Base-by-base conservation (phyloP, 2,797 vertebrate species). In the Spinus pinus region DNA sequence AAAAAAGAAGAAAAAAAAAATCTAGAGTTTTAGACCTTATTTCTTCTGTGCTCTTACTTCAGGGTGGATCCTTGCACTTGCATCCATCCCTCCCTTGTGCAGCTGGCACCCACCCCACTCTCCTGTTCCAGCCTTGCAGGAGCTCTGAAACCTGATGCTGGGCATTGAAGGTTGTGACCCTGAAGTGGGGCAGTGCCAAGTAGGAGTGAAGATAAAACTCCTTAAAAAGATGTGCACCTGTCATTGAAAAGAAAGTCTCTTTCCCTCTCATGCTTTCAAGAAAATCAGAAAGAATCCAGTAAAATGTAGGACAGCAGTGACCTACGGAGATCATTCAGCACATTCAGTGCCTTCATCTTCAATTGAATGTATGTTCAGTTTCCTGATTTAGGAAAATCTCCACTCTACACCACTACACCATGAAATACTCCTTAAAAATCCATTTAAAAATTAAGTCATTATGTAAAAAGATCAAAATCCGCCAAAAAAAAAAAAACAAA, bases 71-170 rank as follows among this genome's bases (percentile, higher is more conserved):
- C 24, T 70, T 49, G 18, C 6, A 78, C 24, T 73, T 49, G 18
- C 6, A 78, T 24, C 13, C 12, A 37, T 7, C 5, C 9, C 8
- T n/a, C 1, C 7, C 0, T 0, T 9, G 3, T 72, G 28, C n/a
- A 84, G 35, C 30, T 65, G 54, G 6, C 16, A 46, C 19, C 14
- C 17, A 28, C 3, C 24, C 8, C n/a, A 7, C 13, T 21, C 18
- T 24, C 7, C 10, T 69, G 6, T 7, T 79, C 24, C 20, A 67
- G 12, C 42, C 20, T 33, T 18, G 22, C 24, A 28, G 16, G 42
- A 69, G 22, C 28, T 53, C 24, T 20, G 17, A 47, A 69, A 39
- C 14, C 7, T 74, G 9, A 23, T 15, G 28, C 18, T 79, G 12
- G 22, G 20, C 35, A 21, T 5, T 7, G 28, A 46, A 46, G 21